phyloP scores from a whole-genome alignment of 2,797 vertebrate genomes.

The Periparus ater region DNA sequence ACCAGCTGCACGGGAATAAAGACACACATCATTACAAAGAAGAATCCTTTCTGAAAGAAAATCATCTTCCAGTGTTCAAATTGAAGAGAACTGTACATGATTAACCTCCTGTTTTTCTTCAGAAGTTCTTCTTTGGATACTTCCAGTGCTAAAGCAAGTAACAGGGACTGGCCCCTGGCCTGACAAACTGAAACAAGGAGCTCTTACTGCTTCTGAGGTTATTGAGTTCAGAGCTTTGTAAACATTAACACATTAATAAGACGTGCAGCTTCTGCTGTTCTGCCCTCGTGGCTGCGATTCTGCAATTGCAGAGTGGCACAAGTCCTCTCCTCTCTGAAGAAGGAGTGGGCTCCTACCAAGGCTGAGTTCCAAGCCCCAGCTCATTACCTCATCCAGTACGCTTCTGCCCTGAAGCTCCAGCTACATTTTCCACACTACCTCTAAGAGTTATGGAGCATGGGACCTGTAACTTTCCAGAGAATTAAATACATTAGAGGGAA shows the following conservation, averaged over 20 bases:
- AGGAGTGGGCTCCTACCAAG: not conserved
- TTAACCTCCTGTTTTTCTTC: not conserved
- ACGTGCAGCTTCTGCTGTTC: not conserved
- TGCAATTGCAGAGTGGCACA: not conserved
- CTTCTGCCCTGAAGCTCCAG: slow-evolving; percentile 23
- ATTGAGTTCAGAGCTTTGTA: slow-evolving; percentile 25
- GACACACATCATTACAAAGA: not conserved
- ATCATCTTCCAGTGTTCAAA: not conserved
- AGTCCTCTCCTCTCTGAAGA: not conserved
- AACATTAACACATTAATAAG: slow-evolving; percentile 22
- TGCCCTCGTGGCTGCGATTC: not conserved
- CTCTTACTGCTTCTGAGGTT: not conserved
- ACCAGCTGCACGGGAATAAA: not conserved
- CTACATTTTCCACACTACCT: slow-evolving; percentile 29
- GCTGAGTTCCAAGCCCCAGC: not conserved
- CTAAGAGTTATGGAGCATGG: not conserved
- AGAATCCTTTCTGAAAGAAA: not conserved
- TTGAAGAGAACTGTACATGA: not conserved
- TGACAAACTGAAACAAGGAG: not conserved
- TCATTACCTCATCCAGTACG: not conserved
- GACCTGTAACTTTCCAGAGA: slow-evolving; percentile 4
- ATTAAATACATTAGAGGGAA: not conserved
- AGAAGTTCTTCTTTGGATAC: not conserved
- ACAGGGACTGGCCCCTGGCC: not conserved
- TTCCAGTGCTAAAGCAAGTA: not conserved